A percentile compares a stretch with the other conserved stretches of the same genome.
These are phyloP conservation scores for Drosophila seguyi DNA, from an alignment of 1,140 invertebrate genomes.

Conservation along the genomic window DNA sequence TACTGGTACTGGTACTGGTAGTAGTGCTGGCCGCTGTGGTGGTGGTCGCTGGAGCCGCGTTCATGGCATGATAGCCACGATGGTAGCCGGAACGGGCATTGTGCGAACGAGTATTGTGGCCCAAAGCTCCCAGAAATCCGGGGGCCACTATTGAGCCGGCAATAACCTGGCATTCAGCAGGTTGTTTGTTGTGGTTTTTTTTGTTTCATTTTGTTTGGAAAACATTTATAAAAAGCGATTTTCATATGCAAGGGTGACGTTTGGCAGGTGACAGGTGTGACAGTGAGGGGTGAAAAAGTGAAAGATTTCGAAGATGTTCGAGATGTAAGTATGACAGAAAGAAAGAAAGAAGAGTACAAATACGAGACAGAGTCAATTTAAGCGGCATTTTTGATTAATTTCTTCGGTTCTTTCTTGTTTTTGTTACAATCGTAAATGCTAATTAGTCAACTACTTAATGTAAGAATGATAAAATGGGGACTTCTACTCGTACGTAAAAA, in stretches of 20 bases:
- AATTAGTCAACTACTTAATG: constrained; percentile 40
- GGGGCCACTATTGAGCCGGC: constrained; percentile 83
- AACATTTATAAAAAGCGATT: constrained; percentile 28
- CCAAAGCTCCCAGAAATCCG: constrained; percentile 77
- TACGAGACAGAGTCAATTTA: constrained; percentile 69
- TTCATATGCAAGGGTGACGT: constrained; percentile 30
- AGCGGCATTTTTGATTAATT: constrained; percentile 19
- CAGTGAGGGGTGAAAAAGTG: constrained; percentile 25
- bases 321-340: constrained; percentile 51
- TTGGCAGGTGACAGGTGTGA: constrained; percentile 11
- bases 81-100: constrained; percentile 64
- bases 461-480: constrained; percentile 26
- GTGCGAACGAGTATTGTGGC: constrained; percentile 79
- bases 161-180: constrained; percentile 68
- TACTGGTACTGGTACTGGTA: constrained; percentile 17
- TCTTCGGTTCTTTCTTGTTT: constrained; percentile 24
- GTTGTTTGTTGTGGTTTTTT: constrained; percentile 3
- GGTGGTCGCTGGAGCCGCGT: constrained; percentile 44
- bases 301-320: constrained; percentile 25
- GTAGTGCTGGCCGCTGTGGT: constrained; percentile 40
- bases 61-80: constrained; percentile 54
- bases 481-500: constrained; percentile 44
- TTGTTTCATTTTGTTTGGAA: constrained; percentile 1
- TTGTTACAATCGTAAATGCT: constrained; percentile 18
- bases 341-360: constrained; percentile 70